These are phyloP conservation scores for Tetrax tetrax DNA, from an alignment of 2,113 vertebrate genomes.

Conservation along the genomic window DNA sequence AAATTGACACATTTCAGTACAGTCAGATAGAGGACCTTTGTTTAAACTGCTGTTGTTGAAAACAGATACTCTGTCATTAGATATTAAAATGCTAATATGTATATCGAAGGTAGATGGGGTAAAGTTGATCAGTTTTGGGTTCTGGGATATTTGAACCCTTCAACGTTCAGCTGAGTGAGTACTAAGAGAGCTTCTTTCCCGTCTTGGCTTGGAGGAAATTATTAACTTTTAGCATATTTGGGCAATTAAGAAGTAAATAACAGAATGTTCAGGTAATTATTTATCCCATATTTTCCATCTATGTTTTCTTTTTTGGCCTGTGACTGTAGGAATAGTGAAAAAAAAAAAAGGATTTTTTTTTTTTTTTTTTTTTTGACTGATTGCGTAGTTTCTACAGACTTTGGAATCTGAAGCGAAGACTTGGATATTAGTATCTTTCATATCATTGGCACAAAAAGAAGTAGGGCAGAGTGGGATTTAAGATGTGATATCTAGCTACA, in stretches of 20 bases:
- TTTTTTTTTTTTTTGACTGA: neutral
- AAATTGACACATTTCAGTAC: neutral
- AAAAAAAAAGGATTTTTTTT: neutral
- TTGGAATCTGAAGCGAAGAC: neutral
- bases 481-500: neutral
- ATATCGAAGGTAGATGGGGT: rapidly evolving
- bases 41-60: neutral
- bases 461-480: neutral
- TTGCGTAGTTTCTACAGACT: neutral
- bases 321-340: rapidly evolving
- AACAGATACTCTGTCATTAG: neutral
- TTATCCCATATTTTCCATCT: neutral
- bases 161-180: neutral
- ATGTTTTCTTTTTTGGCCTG: neutral
- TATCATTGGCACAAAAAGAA: neutral
- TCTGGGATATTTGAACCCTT: neutral
- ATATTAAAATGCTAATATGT: neutral
- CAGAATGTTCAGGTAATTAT: neutral
- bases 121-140: neutral
- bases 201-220: neutral
- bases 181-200: neutral
- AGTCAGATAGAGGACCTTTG: neutral
- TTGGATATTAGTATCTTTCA: neutral
- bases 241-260: neutral
- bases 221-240: neutral